phyloP scores from a whole-genome alignment of 2,888 invertebrate species.

The Meandrusa payeni region DNA sequence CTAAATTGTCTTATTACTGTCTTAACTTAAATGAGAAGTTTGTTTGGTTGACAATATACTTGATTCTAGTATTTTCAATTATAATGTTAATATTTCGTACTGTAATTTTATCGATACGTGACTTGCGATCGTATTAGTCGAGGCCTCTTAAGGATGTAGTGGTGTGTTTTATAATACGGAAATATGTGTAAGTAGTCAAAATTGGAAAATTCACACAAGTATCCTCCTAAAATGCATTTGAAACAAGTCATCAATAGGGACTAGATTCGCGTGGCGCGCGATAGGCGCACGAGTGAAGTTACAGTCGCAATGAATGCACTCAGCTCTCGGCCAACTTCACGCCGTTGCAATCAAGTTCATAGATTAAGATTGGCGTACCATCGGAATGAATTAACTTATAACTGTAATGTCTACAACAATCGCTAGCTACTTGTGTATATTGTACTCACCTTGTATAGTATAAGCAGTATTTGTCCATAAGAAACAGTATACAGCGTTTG shows the following conservation, averaged over 20 bases:
- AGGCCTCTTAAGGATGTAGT: too few relatives aligned
- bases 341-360: conserved; percentile 72
- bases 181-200: conserved; percentile 58
- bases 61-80: too few relatives aligned
- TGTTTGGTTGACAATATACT: too few relatives aligned
- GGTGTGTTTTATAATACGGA: conserved; percentile 42
- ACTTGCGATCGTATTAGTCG: too few relatives aligned
- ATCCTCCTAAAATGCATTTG: conserved; percentile 36
- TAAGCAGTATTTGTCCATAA: conserved; percentile 62
- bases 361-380: conserved; percentile 74
- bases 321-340: conserved; percentile 55
- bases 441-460: conserved; percentile 52
- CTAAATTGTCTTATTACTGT: too few relatives aligned
- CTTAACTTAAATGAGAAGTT: too few relatives aligned
- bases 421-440: conserved; percentile 32
- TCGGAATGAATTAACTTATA: conserved; percentile 41
- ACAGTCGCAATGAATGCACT: conserved; percentile 65
- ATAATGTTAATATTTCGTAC: too few relatives aligned
- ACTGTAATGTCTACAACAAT: conserved; percentile 36
- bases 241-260: conserved; percentile 29
- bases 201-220: conserved; percentile 41
- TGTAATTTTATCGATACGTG: too few relatives aligned
- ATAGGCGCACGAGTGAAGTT: conserved; percentile 54
- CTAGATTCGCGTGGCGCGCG: conserved; percentile 38
- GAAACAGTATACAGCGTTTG: conserved; percentile 34